A percentile compares a stretch with the other conserved stretches of the same genome.
phyloP scores from a whole-genome alignment of 2,888 invertebrate species.

The Serrognathus titanus region DNA sequence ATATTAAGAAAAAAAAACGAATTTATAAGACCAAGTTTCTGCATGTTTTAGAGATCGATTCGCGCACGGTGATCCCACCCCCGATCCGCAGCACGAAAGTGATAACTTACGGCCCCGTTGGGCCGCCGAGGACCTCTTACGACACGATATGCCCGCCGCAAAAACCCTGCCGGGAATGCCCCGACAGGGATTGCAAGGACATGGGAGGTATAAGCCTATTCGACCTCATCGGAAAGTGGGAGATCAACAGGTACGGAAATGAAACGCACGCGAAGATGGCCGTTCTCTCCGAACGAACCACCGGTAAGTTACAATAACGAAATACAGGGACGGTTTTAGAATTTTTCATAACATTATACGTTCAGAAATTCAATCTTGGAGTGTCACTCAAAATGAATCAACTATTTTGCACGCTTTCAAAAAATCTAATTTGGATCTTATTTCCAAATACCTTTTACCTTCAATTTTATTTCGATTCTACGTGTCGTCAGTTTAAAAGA shows the following conservation, averaged over 20 bases:
- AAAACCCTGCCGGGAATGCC: conserved; percentile 60
- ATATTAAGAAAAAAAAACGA: not conserved
- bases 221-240: conserved; percentile 55
- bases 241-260: conserved; percentile 57
- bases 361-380: no score
- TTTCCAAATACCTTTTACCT: no score
- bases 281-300: conserved; percentile 41
- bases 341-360: no score
- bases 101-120: conserved; percentile 53
- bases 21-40: not conserved
- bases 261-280: conserved; percentile 48
- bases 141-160: conserved; percentile 62
- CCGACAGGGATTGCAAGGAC: conserved; percentile 57
- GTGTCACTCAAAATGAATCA: no score
- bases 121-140: conserved; percentile 58
- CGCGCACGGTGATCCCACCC: conserved; percentile 52
- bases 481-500: no score
- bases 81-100: conserved; percentile 35
- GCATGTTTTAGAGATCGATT: conserved; percentile 46
- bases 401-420: no score
- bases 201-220: conserved; percentile 54
- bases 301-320: conserved; percentile 42
- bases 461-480: no score
- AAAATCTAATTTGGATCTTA: no score
- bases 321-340: not conserved